Base-by-base conservation (phyloP, 2,113 vertebrate species). In the Petrocephalus zakoni region DNA sequence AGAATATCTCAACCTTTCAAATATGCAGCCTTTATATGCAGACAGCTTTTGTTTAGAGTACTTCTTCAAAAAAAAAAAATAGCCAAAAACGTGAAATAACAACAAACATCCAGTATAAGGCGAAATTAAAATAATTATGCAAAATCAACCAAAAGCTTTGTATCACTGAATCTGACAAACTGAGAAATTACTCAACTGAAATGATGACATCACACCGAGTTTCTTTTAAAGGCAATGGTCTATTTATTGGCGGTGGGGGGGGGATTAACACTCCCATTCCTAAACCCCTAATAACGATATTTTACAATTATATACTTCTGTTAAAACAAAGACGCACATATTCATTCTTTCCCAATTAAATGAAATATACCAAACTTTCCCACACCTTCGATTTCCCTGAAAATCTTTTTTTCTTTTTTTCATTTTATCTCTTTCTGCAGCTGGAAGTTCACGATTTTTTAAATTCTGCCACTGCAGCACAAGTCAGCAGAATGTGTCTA, bases 401-500 rank as follows among this genome's bases (percentile, higher is more conserved):
- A 42, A 47, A 19, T 13, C 19, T 19, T 34, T 68, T 49, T 72
- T 47, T 13, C 19, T 19, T 34, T 68, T 49, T 72, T 47, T 10
- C 22, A 47, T 51, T 49, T 49, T 46, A 72, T 72, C 19, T 9
- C 86, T 3, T 72, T 49, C 42, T 83, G 83, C 52, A 82, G 17
- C 52, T 58, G 29, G 37, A 61, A 83, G n/a, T 37, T 37, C 13
- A 86, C 51, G 49, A 61, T 42, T 68, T 46, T 64, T 19, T 46
- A 53, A 85, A 78, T 78, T 89, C 83, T 68, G 25, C 56, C 17
- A n/a, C 82, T 29, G 61, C 88, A 75, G 58, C 46, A 21, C 61
- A 29, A 81, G 61, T 87, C 85, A 82, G 51, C 89, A 89, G 86
- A 55, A 56, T 46, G 47, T 61, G 37, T 22, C 11, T 64, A 34